Base-by-base conservation (phyloP, 1,140 invertebrate genomes). In the Achroia grisella region DNA sequence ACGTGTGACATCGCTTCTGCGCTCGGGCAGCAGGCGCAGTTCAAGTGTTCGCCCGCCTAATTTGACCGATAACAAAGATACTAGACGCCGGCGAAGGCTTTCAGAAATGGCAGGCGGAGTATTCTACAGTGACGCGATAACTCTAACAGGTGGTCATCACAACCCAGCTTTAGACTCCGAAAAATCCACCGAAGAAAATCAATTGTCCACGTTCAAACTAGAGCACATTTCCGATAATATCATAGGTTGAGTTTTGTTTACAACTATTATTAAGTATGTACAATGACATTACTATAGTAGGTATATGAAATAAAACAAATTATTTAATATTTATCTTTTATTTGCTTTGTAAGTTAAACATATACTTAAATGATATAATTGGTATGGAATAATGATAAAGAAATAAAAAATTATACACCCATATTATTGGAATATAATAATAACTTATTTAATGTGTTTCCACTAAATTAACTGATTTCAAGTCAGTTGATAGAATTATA, bases 61-160 rank as follows among this genome's bases (percentile, higher is more conserved):
- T 43, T 40, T 77, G 23, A 48, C 62, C 8, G 72, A 84, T 55
- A 72, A 82, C 46, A 84, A 82, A 53, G 80, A 84, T 57, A 74
- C 73, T 15, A 58, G 78, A 9, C 63, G 81, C 4, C 62, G 78
- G 1, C 70, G 81, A 1, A 66, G 77, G 0, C 60, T 85, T 4
- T 85, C 81, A 6, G 81, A 85, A 44, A 44, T 85, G 36, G 81
- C 81, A 0, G 78, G 81, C 10, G 81, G 81, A 6, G 75, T 82
- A 14, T 85, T 85, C 61, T 82, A 85, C 63, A 84, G 80, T 49
- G 80, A 84, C 37, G 61, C 59, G 2, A 49, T 66, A 1, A 53
- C 56, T 1, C 69, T 74, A 31, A 68, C 64, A 0, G 52, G 57
- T 12, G 74, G 74, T 4, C 71, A 70, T 45, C 76, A 84, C 44